Evolutionary conservation across 2,888 invertebrate genomes (phyloP).

Genomic region (Abrostola triplasia): DNA sequence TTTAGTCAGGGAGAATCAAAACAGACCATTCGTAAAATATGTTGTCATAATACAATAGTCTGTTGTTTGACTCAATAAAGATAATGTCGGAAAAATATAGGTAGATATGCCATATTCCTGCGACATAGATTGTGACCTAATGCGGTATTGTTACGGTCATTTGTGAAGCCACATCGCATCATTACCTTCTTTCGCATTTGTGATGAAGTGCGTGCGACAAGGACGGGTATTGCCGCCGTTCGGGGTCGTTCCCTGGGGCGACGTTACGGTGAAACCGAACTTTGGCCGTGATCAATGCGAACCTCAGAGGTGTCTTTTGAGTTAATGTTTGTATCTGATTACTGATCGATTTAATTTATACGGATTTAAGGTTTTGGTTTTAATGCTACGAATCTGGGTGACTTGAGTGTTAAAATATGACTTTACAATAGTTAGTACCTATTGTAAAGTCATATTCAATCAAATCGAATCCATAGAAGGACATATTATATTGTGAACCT

Average conservation of each 20-base stretch:
- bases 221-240: conserved; percentile 64
- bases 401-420: too few relatives aligned
- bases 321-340: conserved; percentile 76
- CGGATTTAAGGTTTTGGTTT: conserved; percentile 55
- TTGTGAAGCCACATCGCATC: conserved; percentile 70
- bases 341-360: conserved; percentile 66
- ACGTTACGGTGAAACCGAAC: conserved; percentile 82
- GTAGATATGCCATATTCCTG: conserved; percentile 63
- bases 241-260: conserved; percentile 76
- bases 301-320: conserved; percentile 80
- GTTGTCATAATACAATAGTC: conserved; percentile 59
- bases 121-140: conserved; percentile 76
- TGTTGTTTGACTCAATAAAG: conserved; percentile 64
- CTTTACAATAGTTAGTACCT: too few relatives aligned
- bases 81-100: conserved; percentile 64
- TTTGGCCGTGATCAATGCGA: conserved; percentile 82
- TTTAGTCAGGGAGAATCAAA: conserved; percentile 58
- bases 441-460: too few relatives aligned
- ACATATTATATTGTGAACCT: too few relatives aligned
- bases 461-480: too few relatives aligned
- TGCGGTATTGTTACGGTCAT: conserved; percentile 78
- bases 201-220: conserved; percentile 70
- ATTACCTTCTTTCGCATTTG: conserved; percentile 71
- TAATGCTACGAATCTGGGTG: conserved; percentile 8
- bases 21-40: conserved; percentile 62